Conservation (phyloP, 2,113 vertebrate species). For the Felis catus region F.catus_Fca126_mat1.0 CM031424.1:26514001-26514500, state of each 20-base stretch:
- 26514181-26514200: background rate
- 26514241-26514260: background rate
- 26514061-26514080: accelerated
- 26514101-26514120: background rate
- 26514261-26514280: background rate
- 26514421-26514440: background rate
- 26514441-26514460: background rate
- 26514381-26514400: background rate
- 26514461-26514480: background rate
- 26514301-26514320: too few species aligned
- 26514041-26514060: background rate
- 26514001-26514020: accelerated
- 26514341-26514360: background rate
- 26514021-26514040: accelerated
- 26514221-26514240: background rate
- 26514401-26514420: background rate
- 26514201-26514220: background rate
- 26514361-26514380: too few species aligned
- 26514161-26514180: background rate
- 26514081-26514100: background rate
- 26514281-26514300: background rate
- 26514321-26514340: background rate
- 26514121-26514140: background rate
- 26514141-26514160: background rate
- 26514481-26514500: too few species aligned